A percentile compares a stretch with the other conserved stretches of the same genome.
Evolutionary conservation across 1,140 invertebrate genomes (phyloP).

Genomic region (Trachymyrmex septentrionalis): DNA sequence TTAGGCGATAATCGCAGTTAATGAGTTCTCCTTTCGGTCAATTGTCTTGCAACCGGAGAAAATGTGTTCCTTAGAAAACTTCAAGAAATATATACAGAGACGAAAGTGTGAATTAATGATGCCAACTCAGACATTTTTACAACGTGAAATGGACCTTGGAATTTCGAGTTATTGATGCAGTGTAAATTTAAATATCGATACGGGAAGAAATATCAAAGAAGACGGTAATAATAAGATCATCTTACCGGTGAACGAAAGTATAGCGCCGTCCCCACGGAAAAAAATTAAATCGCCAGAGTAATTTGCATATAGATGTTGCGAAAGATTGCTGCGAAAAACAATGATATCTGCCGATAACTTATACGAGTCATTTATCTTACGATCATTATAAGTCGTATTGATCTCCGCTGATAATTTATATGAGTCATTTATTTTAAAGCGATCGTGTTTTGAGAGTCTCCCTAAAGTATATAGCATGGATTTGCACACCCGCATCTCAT

Average conservation of each 20-base stretch:
- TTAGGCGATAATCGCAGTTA: constrained; percentile 33
- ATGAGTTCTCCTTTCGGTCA: constrained; percentile 44
- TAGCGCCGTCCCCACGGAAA: not conserved
- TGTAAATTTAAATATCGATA: not conserved
- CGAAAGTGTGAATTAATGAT: not conserved
- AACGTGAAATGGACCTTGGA: not conserved
- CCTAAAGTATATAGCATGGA: constrained; percentile 22
- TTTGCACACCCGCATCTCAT: constrained; percentile 44
- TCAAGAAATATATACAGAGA: not conserved
- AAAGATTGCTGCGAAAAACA: constrained; percentile 14
- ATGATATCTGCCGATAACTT: constrained; percentile 26
- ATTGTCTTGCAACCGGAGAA: not conserved
- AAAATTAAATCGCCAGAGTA: not conserved
- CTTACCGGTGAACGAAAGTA: not conserved
- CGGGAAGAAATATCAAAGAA: not conserved
- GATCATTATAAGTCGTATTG: constrained; percentile 22
- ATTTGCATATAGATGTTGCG: constrained; percentile 27
- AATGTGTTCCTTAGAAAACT: not conserved
- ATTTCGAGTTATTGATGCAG: not conserved
- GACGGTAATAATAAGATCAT: not conserved
- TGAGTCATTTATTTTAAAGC: constrained; percentile 34
- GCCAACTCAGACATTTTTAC: no score
- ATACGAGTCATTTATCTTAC: constrained; percentile 36
- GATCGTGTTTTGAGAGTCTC: constrained; percentile 10
- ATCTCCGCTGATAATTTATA: constrained; percentile 47